A percentile compares a stretch with the other conserved stretches of the same genome.
Evolutionary conservation across 2,797 vertebrate species (phyloP).

Genomic region (Eidolon dupreanum): DNA sequence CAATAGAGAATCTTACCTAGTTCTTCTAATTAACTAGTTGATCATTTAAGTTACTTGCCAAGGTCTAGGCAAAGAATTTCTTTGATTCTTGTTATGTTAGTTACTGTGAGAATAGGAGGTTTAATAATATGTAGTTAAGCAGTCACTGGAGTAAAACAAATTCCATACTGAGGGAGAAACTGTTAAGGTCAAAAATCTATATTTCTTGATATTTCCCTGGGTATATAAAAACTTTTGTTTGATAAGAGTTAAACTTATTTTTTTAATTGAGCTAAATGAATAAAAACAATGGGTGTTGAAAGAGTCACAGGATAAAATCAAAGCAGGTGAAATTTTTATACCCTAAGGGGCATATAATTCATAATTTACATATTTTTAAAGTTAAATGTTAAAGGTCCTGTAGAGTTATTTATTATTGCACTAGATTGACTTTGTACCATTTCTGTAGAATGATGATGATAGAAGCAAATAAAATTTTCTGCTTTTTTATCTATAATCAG

Average conservation of each 20-base stretch:
- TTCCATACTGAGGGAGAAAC: background rate
- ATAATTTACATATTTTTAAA: conserved; percentile 56
- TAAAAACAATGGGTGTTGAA: background rate
- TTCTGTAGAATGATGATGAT: background rate
- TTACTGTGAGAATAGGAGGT: background rate
- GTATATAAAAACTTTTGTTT: background rate
- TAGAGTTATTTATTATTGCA: conserved; percentile 37
- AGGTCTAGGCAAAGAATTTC: background rate
- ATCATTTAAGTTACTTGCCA: background rate
- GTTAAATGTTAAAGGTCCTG: background rate
- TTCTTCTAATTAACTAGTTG: background rate
- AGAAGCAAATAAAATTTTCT: background rate
- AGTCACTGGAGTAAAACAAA: background rate
- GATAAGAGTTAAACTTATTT: background rate
- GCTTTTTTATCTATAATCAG: background rate
- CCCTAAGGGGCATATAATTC: background rate
- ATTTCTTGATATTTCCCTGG: background rate
- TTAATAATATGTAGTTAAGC: background rate
- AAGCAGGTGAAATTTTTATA: conserved; percentile 25
- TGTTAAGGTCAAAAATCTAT: background rate
- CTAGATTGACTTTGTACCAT: background rate
- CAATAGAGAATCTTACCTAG: background rate
- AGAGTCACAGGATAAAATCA: background rate
- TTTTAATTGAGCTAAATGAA: background rate
- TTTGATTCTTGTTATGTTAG: conserved; percentile 71